Base-by-base conservation (phyloP, 2,113 vertebrate genomes). In the Antennarius striatus region DNA sequence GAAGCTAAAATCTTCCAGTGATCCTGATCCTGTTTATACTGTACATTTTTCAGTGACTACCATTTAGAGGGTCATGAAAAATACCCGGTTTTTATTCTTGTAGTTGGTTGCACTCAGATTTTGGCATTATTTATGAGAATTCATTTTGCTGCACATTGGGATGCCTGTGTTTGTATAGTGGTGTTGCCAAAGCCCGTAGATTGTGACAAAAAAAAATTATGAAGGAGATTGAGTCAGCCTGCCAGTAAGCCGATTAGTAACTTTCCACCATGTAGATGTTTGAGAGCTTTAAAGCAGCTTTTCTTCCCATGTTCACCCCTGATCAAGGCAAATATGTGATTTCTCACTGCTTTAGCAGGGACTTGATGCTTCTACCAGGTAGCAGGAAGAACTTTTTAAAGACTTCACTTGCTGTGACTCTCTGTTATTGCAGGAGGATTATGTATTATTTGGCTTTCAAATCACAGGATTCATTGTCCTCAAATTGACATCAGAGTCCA, bases 161-260 rank as follows among this genome's bases (percentile, higher is more conserved):
- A 73, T 65, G 74, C 56, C 64, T 80, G 61, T 85, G 73, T 88
- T 72, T 82, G 77, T 55, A 75, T 73, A 66, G 51, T 67, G 75
- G 73, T 71, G 77, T 69, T 78, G 73, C 75, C 43, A 66, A 69
- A 85, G 72, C 68, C 84, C 75, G 63, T 64, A 68, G 63, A 58
- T 46, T 8, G 6, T 65, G 53, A 30, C 46, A 63, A 46, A 52
- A 70, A 71, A 53, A 74, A 77, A 81, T 73, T 85, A 81, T 62
- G 64, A 79, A 63, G 80, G 72, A 52, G 71, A 78, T 58, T 86
- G 78, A 86, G 57, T 43, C 53, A 50, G 74, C 49, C 68, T 50
- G 46, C 73, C 68, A 62, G 73, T 91, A 92, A 92, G 88, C 87
- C 56, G 88, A 91, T 92, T 92, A 89, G 73, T 71, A 82, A 77